Base-by-base conservation (phyloP, 2,797 vertebrate genomes). In the Cephalopachus bancanus region DNA sequence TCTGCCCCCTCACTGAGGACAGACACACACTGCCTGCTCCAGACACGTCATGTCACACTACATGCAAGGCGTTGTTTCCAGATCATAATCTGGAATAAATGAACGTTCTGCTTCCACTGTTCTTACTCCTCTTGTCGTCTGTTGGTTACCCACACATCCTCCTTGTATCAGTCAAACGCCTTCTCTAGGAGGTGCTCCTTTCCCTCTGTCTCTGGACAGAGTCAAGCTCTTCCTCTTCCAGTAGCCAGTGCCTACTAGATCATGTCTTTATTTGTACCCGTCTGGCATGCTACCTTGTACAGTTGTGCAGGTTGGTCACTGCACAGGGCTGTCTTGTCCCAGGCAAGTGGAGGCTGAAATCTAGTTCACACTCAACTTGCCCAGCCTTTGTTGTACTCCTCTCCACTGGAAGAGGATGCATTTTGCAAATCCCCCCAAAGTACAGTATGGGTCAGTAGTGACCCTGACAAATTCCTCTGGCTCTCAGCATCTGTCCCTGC, bases 141-240 rank as follows among this genome's bases (percentile, higher is more conserved):
- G 94, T 59, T 91, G 83, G 30, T 62, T 53, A 71, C 49, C 1
- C 81, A 76, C 72, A 62, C 49, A 55, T 69, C 69, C 55, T 49
- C 89, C 85, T 26, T 8, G 44, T 79, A 84, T 93, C 97, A 93
- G 65, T 93, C 96, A 95, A 59, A 71, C 53, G 1, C 74, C 57
- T 79, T 53, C 85, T 53, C 65, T 1, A 19, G 86, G 55, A 76
- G 84, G 49, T 75, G 86, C 44, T 37, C 16, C 74, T 94, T 57
- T 69, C n/a, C 16, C 9, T 10, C 59, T 37, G 28, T 57, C 15
- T 33, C 22, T 64, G 24, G 74, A 75, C 87, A 6, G 0, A 84
- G 62, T 53, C 20, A 62, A 96, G 60, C 24, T 57, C 83, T 55
- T 65, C 37, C 79, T 85, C 37, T 28, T 49, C 44, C 15, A 1